Conservation (phyloP, 2,113 vertebrate genomes). For the Danionella cerebrum region DNA sequence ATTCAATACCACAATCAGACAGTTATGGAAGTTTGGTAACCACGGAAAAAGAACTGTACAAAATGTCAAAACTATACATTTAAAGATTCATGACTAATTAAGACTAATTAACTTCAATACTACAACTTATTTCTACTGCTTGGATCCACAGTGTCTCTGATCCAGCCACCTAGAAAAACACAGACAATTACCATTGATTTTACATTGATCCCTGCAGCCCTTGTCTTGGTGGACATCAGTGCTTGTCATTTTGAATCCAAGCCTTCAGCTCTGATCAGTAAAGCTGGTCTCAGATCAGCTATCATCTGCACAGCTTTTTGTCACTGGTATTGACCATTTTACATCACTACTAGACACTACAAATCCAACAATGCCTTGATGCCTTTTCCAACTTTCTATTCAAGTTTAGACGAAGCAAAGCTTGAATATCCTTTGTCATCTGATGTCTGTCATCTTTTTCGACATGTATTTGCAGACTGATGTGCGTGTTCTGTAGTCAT, state of each 20-base stretch:
- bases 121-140: not conserved
- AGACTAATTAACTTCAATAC: not conserved
- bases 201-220: not conserved
- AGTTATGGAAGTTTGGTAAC: too few relatives aligned
- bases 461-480: conserved; percentile 34
- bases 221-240: conserved; percentile 6
- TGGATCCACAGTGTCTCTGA: not conserved
- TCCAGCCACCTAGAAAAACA: not conserved
- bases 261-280: conserved; percentile 6
- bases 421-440: too few relatives aligned
- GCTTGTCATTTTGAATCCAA: not conserved
- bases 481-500: conserved; percentile 38
- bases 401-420: too few relatives aligned
- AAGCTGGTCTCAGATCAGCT: conserved; percentile 10
- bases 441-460: not conserved
- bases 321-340: not conserved
- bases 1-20: too few relatives aligned
- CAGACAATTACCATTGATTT: conserved; percentile 10
- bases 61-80: too few relatives aligned
- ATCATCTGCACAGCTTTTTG: not conserved
- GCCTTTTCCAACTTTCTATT: not conserved
- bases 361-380: not conserved
- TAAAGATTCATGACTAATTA: too few relatives aligned
- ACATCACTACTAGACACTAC: not conserved
- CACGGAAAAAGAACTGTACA: too few relatives aligned